A percentile compares a stretch with the other conserved stretches of the same genome.
phyloP scores from a whole-genome alignment of 2,797 vertebrate species.

The Lophius americanus region DNA sequence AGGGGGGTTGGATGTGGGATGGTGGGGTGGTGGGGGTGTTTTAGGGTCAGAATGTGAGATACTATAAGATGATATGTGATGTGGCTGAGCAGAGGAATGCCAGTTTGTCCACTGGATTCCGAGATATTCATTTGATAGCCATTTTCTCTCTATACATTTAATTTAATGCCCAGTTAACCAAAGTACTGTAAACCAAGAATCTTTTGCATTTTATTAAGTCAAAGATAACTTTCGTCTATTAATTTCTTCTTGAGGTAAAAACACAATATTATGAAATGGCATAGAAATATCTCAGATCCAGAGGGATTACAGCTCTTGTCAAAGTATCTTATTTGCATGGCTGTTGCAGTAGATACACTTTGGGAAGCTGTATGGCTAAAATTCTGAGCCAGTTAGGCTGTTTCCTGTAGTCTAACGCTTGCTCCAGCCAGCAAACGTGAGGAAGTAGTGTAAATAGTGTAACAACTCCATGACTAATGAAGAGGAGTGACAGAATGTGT shows the following conservation, averaged over 20 bases:
- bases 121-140: constrained; percentile 47
- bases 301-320: constrained; percentile 36
- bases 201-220: too few species aligned
- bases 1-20: constrained; percentile 33
- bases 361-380: constrained; percentile 45
- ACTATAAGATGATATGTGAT: constrained; percentile 58
- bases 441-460: constrained; percentile 76
- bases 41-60: constrained; percentile 45
- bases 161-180: constrained; percentile 19
- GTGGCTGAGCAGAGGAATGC: constrained; percentile 55
- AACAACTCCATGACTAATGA: constrained; percentile 79
- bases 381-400: constrained; percentile 47
- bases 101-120: constrained; percentile 40
- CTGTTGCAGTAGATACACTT: constrained; percentile 47
- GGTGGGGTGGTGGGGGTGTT: constrained; percentile 25
- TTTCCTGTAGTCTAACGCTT: constrained; percentile 87
- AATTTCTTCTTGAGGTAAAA: constrained; percentile 11
- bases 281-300: constrained; percentile 39
- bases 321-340: constrained; percentile 48
- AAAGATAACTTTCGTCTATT: background rate
- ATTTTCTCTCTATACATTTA: constrained; percentile 8
- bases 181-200: background rate
- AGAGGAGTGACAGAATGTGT: constrained; percentile 59
- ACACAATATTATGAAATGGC: constrained; percentile 23
- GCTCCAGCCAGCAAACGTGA: constrained; percentile 82